Base-by-base conservation (phyloP, 2,888 invertebrate genomes). In the Arrhopalites spinosus region DNA sequence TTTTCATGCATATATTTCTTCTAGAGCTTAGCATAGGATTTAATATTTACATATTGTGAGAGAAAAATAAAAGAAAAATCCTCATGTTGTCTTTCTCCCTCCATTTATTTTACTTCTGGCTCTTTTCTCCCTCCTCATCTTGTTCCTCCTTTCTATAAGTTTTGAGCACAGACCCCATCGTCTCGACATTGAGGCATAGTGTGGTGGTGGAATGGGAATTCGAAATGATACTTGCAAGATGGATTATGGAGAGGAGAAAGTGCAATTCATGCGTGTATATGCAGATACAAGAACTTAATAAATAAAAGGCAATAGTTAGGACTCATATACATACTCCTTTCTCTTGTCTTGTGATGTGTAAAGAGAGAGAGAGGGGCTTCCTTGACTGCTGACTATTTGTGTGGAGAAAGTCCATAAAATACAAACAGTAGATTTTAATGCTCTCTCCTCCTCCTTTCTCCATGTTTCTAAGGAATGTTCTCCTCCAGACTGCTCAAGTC, bases 401-500 rank as follows among this genome's bases (percentile, higher is more conserved):
- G 36, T 36, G 36, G 36, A 36, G 36, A 36, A 11, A 36, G 36
- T 36, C 36, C 36, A 36, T 36, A 36, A 36, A 36, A 36, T 36
- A 36, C 36, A 36, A 36, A 36, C 36, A 36, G 36, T 36, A 36
- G 36, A 36, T 36, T 36, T 36, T 36, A 36, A 36, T 36, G 36
- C 36, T 56, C 56, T 15, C 36, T 36, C 36, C 36, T 36, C 5
- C 36, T 11, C 61, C 7, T 27, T 11, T 29, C 29, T 61, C 25
- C 20, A 3, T 59, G 23, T 1, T 25, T 27, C 59, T 25, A 13
- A 20, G 25, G 36, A 36, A 36, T 36, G 36, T 36, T 36, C 11
- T 36, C n/a, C n/a, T 56, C 25, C 59, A 59, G 25, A 23, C 59
- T n/a, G 64, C 23, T 64, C 36, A 30, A 43, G 36, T 64, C 64